Conservation (phyloP, 2,113 vertebrate species). For the Neogale vison region DNA sequence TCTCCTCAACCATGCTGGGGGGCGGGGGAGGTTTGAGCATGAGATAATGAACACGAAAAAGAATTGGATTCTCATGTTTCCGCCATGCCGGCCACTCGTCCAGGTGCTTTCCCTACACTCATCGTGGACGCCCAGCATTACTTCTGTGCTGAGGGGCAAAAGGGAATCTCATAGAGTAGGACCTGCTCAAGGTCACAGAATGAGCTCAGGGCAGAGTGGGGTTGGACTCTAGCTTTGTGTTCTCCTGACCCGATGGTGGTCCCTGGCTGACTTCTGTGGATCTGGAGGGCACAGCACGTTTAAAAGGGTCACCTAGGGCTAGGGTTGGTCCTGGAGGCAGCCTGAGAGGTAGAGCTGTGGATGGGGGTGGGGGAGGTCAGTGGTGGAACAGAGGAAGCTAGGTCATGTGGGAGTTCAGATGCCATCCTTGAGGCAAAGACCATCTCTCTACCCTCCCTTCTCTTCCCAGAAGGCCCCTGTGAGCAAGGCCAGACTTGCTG, state of each 20-base stretch:
- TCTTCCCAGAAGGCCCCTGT: not conserved
- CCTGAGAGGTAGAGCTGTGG: not conserved
- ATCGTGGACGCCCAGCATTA: not conserved
- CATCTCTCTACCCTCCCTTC: not conserved
- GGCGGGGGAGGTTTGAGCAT: not conserved
- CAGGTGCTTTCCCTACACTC: not conserved
- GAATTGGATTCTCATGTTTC: not conserved
- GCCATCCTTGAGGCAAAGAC: not conserved
- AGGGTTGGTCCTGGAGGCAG: not conserved
- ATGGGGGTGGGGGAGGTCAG: not conserved
- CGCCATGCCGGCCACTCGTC: fast-evolving
- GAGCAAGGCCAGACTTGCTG: not conserved
- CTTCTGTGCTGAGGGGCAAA: not conserved
- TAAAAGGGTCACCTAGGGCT: not conserved
- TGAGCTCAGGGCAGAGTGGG: not conserved
- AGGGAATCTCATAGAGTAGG: not conserved
- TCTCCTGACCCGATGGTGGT: not conserved
- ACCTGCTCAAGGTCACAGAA: not conserved
- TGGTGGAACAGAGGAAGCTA: not conserved
- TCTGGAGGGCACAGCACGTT: not conserved
- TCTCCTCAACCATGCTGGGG: not conserved
- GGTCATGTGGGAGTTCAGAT: not conserved
- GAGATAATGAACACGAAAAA: not conserved
- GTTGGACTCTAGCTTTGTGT: too few relatives aligned
- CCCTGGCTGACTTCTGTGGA: not conserved